These are phyloP conservation scores for Channa maculata DNA, from an alignment of 2,113 vertebrate species.

Conservation along the genomic window DNA sequence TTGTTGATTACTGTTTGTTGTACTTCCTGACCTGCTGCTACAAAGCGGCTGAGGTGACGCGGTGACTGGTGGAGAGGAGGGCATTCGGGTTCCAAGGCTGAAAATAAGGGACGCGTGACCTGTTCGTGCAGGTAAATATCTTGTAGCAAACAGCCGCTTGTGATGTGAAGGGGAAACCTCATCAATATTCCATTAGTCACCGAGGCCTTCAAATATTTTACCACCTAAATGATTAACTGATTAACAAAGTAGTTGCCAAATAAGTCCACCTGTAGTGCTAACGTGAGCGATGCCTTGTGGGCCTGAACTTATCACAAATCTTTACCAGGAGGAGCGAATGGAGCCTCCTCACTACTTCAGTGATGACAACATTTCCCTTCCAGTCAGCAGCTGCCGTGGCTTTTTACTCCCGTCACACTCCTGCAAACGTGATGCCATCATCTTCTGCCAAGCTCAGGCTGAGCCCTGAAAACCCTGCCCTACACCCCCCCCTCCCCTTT, in stretches of 20 bases:
- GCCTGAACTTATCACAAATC: no score
- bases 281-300: no score
- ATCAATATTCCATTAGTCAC: no score
- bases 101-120: neutral
- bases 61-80: neutral
- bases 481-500: neutral
- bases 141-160: no score
- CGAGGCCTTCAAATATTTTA: no score
- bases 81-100: neutral
- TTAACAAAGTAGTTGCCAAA: no score
- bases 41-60: neutral
- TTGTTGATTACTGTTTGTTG: constrained; percentile 9
- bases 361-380: neutral
- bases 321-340: no score
- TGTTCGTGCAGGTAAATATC: no score
- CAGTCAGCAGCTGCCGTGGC: neutral
- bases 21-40: neutral
- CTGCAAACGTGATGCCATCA: constrained; percentile 11
- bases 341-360: no score
- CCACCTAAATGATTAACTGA: no score
- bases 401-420: constrained; percentile 24
- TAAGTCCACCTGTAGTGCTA: no score
- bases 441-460: neutral
- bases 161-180: no score
- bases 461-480: constrained; percentile 7